A percentile compares a stretch with the other conserved stretches of the same genome.
These are phyloP conservation scores for Struthio camelus DNA, from an alignment of 2,113 vertebrate species.

Conservation along the genomic window DNA sequence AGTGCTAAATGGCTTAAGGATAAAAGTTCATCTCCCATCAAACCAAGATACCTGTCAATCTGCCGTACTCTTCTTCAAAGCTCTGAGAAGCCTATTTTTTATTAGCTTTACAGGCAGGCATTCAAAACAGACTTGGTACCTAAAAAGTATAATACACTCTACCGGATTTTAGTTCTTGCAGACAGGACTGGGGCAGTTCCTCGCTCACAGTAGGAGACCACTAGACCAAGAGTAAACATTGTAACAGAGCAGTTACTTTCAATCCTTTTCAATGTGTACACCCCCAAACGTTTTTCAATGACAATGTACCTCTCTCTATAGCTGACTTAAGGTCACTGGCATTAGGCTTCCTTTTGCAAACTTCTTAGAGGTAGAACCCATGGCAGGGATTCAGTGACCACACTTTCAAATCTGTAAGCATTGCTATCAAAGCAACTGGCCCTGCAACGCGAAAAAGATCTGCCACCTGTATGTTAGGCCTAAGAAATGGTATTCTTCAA, in stretches of 20 bases:
- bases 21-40: not conserved
- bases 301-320: not conserved
- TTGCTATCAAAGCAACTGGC: not conserved
- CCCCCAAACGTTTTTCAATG: not conserved
- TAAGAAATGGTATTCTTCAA: not conserved
- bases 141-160: not conserved
- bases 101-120: not conserved
- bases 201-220: not conserved
- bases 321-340: not conserved
- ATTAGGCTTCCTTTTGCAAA: not conserved
- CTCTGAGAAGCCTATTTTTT: not conserved
- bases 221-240: not conserved
- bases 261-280: not conserved
- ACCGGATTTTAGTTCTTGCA: not conserved
- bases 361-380: not conserved
- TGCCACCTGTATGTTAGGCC: not conserved
- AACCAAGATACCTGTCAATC: not conserved
- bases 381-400: not conserved
- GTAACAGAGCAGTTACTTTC: not conserved
- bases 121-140: not conserved
- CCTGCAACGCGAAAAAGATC: not conserved
- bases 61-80: not conserved
- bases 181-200: not conserved
- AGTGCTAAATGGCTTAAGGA: not conserved
- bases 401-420: not conserved